Base-by-base conservation (phyloP, 2,113 vertebrate species). In the Myocastor coypus region DNA sequence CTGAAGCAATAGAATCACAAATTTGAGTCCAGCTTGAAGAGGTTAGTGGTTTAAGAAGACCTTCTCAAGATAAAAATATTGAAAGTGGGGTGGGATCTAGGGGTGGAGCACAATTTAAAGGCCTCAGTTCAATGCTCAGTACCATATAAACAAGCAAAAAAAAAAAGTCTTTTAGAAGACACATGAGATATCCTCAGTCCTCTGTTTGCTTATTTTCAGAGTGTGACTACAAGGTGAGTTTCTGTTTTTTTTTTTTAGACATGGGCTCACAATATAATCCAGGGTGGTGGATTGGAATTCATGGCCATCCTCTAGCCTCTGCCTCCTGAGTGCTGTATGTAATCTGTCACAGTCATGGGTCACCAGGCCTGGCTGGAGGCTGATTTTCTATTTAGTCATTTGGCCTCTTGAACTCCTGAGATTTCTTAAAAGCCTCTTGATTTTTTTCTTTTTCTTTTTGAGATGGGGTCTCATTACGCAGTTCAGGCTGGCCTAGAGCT, bases 301-400 rank as follows among this genome's bases (percentile, higher is more conserved):
- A 2, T 3, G 17, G 19, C n/a, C 37, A 8, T 22, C n/a, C 68
- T 71, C 68, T 8, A 22, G 19, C 19, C n/a, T 71, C 68, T 37
- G n/a, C n/a, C 7, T 37, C n/a, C n/a, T 37, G 6, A 37, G n/a
- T 37, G 34, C 68, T 37, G n/a, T 8, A 22, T 37, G n/a, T 8
- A 22, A 22, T 71, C n/a, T 8, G 10, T 71, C 19, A 11, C n/a
- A 37, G 68, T 37, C 19, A 19, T 37, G 5, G n/a, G n/a, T 17
- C n/a, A 71, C 19, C n/a, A 37, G 34, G 8, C n/a, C 68, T 71
- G n/a, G 68, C 68, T 11, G 68, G 68, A 71, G n/a, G 68, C n/a
- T 71, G 50, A 92, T 52, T 82, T 61, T 40, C 86, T 85, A 5
- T 57, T 73, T 82, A 94, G 37, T 92, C 57, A 92, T n/a, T 89